Conservation (phyloP, 2,888 invertebrate species). For the Hirtodrosophila confusa region DNA sequence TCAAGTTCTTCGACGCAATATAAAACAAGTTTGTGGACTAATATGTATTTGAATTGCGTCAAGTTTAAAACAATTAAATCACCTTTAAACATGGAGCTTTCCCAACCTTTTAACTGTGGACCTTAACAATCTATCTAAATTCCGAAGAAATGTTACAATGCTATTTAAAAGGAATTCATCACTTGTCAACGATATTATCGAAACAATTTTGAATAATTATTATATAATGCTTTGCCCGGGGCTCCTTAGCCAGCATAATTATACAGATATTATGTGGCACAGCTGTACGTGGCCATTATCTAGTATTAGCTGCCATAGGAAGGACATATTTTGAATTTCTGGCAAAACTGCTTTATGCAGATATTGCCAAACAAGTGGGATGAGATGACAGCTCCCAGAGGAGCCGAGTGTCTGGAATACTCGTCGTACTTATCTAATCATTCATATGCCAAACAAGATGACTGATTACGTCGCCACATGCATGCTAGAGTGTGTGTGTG, state of each 20-base stretch:
- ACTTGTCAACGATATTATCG: slow-evolving; percentile 1
- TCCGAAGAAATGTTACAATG: too few relatives aligned
- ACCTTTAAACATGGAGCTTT: too few relatives aligned
- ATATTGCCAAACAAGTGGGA: slow-evolving; percentile 36
- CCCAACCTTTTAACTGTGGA: too few relatives aligned
- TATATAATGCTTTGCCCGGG: too few relatives aligned
- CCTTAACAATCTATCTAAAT: too few relatives aligned
- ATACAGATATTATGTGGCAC: slow-evolving; percentile 3
- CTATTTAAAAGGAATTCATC: neutral
- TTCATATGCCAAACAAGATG: slow-evolving; percentile 72
- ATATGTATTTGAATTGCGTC: too few relatives aligned
- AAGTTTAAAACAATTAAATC: too few relatives aligned
- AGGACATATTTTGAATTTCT: slow-evolving; percentile 37
- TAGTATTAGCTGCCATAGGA: slow-evolving; percentile 48
- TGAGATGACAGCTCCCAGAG: slow-evolving; percentile 40
- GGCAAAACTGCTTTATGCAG: slow-evolving; percentile 49
- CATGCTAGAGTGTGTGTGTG: slow-evolving; percentile 1
- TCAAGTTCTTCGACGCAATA: too few relatives aligned
- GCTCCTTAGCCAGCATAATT: slow-evolving; percentile 6
- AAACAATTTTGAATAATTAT: neutral
- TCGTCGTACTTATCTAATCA: slow-evolving; percentile 65
- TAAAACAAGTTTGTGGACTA: too few relatives aligned
- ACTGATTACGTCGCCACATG: slow-evolving; percentile 71
- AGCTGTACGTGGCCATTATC: slow-evolving; percentile 36
- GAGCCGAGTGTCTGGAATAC: slow-evolving; percentile 14